Conservation (phyloP, 2,888 invertebrate genomes). For the Epinotia brunnichana region DNA sequence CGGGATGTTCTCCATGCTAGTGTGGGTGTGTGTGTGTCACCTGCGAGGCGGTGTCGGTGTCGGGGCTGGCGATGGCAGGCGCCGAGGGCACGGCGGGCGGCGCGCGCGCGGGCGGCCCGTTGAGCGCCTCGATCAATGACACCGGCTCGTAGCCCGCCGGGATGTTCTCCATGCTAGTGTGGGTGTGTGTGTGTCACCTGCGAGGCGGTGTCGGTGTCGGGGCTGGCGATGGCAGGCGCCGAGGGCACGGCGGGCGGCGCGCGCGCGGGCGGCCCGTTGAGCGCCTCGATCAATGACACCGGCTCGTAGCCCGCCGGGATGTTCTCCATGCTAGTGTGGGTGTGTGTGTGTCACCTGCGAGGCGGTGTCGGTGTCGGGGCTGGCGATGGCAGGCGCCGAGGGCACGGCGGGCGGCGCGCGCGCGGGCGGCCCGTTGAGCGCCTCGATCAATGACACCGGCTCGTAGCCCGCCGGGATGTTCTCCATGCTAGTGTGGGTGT, state of each 20-base stretch:
- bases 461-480: conserved; percentile 95
- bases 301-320: conserved; percentile 97
- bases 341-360: conserved; percentile 65
- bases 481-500: too few species aligned
- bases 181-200: conserved; percentile 60
- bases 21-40: conserved; percentile 50
- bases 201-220: conserved; percentile 86
- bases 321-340: conserved; percentile 86
- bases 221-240: conserved; percentile 54
- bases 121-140: conserved; percentile 96
- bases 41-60: conserved; percentile 86
- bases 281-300: conserved; percentile 96
- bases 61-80: conserved; percentile 69
- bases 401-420: conserved; percentile 66
- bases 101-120: conserved; percentile 90
- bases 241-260: neutral
- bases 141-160: conserved; percentile 97
- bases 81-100: conserved; percentile 55
- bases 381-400: conserved; percentile 57
- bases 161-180: conserved; percentile 68
- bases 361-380: conserved; percentile 85
- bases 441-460: conserved; percentile 96
- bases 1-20: conserved; percentile 92
- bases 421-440: conserved; percentile 94
- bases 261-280: conserved; percentile 87